Conservation (phyloP, 2,888 invertebrate species). For the Cloeon dipterum region DNA sequence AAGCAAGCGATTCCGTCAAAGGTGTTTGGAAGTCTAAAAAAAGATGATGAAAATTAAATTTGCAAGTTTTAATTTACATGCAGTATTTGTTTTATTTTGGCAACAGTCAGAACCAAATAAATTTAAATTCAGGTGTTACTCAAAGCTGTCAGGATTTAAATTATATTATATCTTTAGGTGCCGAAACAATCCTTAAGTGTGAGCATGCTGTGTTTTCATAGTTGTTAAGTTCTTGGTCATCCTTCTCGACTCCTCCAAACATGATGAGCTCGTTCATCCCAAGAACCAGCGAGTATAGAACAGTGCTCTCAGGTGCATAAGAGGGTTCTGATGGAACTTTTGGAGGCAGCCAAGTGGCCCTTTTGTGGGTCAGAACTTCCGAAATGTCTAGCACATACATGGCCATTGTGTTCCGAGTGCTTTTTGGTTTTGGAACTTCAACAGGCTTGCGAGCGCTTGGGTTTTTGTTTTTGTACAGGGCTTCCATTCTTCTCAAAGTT, state of each 20-base stretch:
- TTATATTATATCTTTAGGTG: conserved; percentile 10
- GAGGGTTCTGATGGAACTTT: conserved; percentile 34
- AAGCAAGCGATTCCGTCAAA: conserved; percentile 70
- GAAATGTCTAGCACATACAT: conserved; percentile 73
- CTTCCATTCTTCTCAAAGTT: conserved; percentile 38
- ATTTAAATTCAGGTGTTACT: too few species aligned
- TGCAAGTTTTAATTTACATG: too few species aligned
- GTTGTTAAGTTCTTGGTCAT: conserved; percentile 14
- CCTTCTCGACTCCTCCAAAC: conserved; percentile 88
- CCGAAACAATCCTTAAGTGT: conserved; percentile 11
- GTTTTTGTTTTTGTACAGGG: conserved; percentile 23
- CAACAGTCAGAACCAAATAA: too few species aligned
- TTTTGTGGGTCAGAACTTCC: conserved; percentile 34
- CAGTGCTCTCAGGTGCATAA: conserved; percentile 67
- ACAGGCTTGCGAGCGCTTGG: conserved; percentile 5
- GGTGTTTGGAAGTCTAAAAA: conserved; percentile 63
- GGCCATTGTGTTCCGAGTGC: conserved; percentile 37
- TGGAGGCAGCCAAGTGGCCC: conserved; percentile 43
- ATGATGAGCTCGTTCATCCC: conserved; percentile 83
- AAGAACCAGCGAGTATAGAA: conserved; percentile 69
- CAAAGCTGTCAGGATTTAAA: too few species aligned
- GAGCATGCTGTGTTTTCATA: conserved; percentile 11
- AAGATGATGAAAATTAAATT: conserved; percentile 13
- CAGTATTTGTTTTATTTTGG: too few species aligned
- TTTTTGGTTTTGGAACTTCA: conserved; percentile 5